Evolutionary conservation across 1,140 invertebrate genomes (phyloP).

Genomic region (Homarus americanus): DNA sequence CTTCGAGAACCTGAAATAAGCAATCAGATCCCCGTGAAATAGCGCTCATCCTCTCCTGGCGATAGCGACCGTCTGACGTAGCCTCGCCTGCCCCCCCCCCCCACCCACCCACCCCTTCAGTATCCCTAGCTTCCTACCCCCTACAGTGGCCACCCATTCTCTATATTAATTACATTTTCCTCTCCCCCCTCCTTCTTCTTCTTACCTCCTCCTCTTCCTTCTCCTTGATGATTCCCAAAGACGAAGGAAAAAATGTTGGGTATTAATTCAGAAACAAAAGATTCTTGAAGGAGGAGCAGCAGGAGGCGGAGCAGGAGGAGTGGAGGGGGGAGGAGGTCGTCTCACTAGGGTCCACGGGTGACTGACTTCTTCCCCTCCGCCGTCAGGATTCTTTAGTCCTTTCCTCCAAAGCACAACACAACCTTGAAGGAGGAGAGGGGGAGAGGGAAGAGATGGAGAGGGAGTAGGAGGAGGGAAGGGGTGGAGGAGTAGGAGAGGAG

Average conservation of each 20-base stretch:
- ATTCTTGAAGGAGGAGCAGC: neutral
- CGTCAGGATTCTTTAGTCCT: no score
- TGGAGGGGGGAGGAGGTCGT: neutral
- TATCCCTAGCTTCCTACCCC: neutral
- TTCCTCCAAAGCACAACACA: no score
- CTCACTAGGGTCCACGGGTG: neutral
- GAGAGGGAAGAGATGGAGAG: neutral
- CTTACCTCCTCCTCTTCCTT: no score
- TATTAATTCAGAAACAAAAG: no score
- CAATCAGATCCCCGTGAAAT: slow-evolving; percentile 50
- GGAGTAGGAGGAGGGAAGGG: neutral
- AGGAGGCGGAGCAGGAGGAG: neutral
- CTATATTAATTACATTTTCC: neutral
- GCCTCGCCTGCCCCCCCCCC: neutral
- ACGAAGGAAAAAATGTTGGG: no score
- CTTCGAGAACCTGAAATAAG: slow-evolving; percentile 16
- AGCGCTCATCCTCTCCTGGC: neutral
- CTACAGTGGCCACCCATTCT: neutral
- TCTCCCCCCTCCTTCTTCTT: neutral
- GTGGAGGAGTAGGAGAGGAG: neutral
- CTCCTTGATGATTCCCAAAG: no score
- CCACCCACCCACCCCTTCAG: neutral
- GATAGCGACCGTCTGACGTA: neutral
- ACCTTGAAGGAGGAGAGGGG: no score
- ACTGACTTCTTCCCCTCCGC: no score